Evolutionary conservation across 2,888 invertebrate species (phyloP).

Genomic region (Subacronicta megacephala): DNA sequence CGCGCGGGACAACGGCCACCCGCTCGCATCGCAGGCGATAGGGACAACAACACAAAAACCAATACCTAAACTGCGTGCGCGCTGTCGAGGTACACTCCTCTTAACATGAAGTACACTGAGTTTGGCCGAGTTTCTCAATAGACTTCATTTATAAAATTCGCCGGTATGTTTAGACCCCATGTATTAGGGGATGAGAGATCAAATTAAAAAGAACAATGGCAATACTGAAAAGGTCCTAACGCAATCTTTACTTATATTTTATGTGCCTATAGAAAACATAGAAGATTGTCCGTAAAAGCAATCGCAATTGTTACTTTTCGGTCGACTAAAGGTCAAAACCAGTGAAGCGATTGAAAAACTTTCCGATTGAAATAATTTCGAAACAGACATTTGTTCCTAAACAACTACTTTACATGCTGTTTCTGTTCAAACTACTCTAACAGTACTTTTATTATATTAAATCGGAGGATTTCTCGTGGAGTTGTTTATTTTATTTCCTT

Average conservation of each 20-base stretch:
- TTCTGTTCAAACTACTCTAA: conserved; percentile 16
- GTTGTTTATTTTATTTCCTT: too few relatives aligned
- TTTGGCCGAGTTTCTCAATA: too few relatives aligned
- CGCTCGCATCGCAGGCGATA: too few relatives aligned
- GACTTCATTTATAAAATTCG: too few relatives aligned
- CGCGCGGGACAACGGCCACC: too few relatives aligned
- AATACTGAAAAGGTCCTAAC: not conserved
- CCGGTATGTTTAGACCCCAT: too few relatives aligned
- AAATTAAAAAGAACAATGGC: not conserved
- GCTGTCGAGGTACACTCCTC: too few relatives aligned
- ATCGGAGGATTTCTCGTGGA: not conserved
- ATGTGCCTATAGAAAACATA: conserved; percentile 1
- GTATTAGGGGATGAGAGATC: too few relatives aligned
- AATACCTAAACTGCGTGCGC: too few relatives aligned
- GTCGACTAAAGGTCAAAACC: conserved; percentile 37
- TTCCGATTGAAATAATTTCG: conserved; percentile 49
- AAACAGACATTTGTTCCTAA: conserved; percentile 20
- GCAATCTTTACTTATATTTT: not conserved
- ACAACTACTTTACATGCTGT: conserved; percentile 30
- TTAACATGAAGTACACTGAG: too few relatives aligned
- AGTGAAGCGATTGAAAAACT: conserved; percentile 41
- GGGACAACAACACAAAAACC: too few relatives aligned
- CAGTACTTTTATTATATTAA: conserved; percentile 14
- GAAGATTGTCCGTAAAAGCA: conserved; percentile 7
- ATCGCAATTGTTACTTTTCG: conserved; percentile 11